Base-by-base conservation (phyloP, 2,113 vertebrate species). In the Cynocephalus volans region DNA sequence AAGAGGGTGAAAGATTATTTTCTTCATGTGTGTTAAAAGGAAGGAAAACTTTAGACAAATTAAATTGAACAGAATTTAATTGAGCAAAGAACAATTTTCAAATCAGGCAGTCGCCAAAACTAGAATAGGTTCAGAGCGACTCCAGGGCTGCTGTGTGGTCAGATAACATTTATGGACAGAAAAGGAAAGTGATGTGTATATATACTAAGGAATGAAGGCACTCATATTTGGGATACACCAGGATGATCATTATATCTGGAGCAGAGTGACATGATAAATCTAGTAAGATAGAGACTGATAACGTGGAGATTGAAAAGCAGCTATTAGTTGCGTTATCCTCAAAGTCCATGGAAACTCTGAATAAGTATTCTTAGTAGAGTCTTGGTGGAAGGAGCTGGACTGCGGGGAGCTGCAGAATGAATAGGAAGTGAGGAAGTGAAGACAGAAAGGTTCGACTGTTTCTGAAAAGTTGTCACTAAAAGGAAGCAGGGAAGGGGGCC, bases 151-250 rank as follows among this genome's bases (percentile, higher is more conserved):
- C 41, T 4, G 41, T 4, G 41, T 41, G 41, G 41, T 41, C 41
- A 41, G 41, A 41, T 41, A 41, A 41, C 41, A 41, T 41, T 41
- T 41, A 41, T 41, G 41, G 41, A 41, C 41, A 41, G 41, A 41
- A 41, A 41, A 41, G 41, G 41, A 41, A 41, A 41, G 41, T 41
- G 41, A 41, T 41, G 41, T 41, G 41, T 41, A 41, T 21, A 0
- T 12, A 3, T 60, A 28, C 62, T n/a, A 13, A 50, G 58, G 33
- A 50, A 41, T 10, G 31, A 17, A 79, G 21, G 62, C 15, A 10
- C 48, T 41, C 0, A 0, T 21, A 13, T 45, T 36, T 24, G 48
- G 79, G 26, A 3, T 13, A 5, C 4, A 0, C 52, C 19, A 31
- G 69, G 58, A 10, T 52, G 17, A 10, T 7, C 58, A 1, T 58